Percentiles rank a stretch among this genome's conserved stretches.
These are phyloP conservation scores for Myiozetetes cayanensis DNA, from an alignment of 2,113 vertebrate species.

Conservation along the genomic window DNA sequence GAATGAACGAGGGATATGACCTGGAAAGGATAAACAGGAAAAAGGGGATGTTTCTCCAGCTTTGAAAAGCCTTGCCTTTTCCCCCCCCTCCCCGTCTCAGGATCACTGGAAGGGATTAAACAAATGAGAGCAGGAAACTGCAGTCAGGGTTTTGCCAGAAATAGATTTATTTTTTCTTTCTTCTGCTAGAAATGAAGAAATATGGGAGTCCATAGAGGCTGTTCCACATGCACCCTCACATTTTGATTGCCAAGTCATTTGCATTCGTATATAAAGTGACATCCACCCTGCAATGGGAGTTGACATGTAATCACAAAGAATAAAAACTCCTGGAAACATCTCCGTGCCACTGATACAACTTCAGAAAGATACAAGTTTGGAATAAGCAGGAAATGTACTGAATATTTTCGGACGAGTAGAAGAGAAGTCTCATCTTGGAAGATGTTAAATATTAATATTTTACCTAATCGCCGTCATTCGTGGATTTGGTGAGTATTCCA, in stretches of 20 bases:
- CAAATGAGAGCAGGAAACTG: conserved; percentile 58
- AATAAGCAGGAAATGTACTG: not conserved
- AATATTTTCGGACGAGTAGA: not conserved
- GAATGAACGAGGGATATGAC: not conserved
- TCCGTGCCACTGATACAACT: not conserved
- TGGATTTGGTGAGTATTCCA: conserved; percentile 77
- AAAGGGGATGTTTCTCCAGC: conserved; percentile 17
- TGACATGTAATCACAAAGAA: conserved; percentile 52
- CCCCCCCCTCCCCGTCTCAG: not conserved
- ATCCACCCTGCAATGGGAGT: conserved; percentile 46
- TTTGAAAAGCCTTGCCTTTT: conserved; percentile 19
- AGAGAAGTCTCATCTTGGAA: not conserved
- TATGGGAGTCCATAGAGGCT: conserved; percentile 37
- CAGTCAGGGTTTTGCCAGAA: conserved; percentile 55
- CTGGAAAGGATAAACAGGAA: conserved; percentile 41
- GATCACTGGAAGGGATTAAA: conserved; percentile 55
- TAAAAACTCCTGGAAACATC: conserved; percentile 42
- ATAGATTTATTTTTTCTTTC: conserved; percentile 12
- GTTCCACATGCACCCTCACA: conserved; percentile 40
- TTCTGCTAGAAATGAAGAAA: conserved; percentile 57
- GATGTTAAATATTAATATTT: conserved; percentile 71
- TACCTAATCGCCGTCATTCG: conserved; percentile 71
- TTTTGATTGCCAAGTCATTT: conserved; percentile 58
- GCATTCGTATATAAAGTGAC: conserved; percentile 14
- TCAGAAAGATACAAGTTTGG: not conserved